Evolutionary conservation across 2,797 vertebrate species (phyloP).

Genomic region (Microchirus variegatus): DNA sequence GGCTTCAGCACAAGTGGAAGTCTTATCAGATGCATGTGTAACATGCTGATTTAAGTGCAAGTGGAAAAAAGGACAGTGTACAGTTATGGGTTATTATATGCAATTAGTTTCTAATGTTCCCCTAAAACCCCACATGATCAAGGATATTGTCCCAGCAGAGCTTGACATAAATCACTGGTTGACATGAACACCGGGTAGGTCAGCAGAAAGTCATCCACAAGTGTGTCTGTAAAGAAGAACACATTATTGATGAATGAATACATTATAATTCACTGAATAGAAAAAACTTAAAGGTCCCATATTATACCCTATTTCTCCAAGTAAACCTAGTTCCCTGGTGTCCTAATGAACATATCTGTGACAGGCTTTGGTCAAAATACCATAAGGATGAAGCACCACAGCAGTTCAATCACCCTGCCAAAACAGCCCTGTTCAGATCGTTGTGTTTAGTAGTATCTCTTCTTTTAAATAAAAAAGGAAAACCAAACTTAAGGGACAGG

Average conservation of each 20-base stretch:
- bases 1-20: conserved; percentile 49
- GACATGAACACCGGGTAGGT: conserved; percentile 98
- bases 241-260: neutral
- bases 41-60: conserved; percentile 18
- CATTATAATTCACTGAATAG: neutral
- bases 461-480: too few species aligned
- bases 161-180: conserved; percentile 94
- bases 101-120: conserved; percentile 12
- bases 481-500: too few species aligned
- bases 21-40: conserved; percentile 1
- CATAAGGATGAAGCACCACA: too few species aligned
- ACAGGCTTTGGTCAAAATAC: too few species aligned
- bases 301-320: too few species aligned
- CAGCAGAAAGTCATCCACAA: conserved; percentile 96
- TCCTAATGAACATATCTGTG: too few species aligned
- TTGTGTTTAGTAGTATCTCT: too few species aligned
- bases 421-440: too few species aligned
- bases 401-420: too few species aligned
- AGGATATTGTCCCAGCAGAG: conserved; percentile 98
- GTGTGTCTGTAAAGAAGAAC: conserved; percentile 84
- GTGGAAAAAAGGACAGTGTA: neutral
- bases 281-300: too few species aligned
- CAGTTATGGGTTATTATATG: neutral
- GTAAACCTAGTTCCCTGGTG: too few species aligned
- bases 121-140: conserved; percentile 38